Conservation (phyloP, 2,888 invertebrate genomes). For the Drosophila anceps region DNA sequence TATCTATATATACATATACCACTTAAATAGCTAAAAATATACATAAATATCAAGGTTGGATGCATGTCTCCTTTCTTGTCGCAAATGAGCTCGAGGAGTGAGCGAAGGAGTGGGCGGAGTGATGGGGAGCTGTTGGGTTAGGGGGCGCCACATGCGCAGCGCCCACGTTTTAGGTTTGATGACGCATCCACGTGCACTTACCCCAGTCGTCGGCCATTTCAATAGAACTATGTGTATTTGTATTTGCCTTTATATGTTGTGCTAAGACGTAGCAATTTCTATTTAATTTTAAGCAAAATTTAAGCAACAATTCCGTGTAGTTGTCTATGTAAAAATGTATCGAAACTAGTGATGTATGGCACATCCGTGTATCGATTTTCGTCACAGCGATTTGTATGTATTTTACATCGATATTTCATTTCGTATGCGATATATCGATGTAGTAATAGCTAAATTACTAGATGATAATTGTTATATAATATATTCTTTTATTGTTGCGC, state of each 20-base stretch:
- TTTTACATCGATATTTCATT: constrained; percentile 16
- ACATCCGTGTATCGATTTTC: constrained; percentile 23
- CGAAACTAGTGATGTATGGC: constrained; percentile 46
- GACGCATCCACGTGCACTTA: constrained; percentile 84
- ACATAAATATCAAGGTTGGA: constrained; percentile 46
- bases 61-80: constrained; percentile 37
- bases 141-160: constrained; percentile 67
- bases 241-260: constrained; percentile 37
- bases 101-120: too few species aligned
- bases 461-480: constrained; percentile 15
- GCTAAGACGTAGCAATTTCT: constrained; percentile 30
- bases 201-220: constrained; percentile 91
- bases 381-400: constrained; percentile 1
- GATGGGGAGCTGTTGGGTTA: not conserved
- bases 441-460: not conserved
- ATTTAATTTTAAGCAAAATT: constrained; percentile 36
- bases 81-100: not conserved
- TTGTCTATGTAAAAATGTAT: constrained; percentile 52
- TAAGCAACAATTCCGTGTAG: constrained; percentile 48
- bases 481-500: not conserved
- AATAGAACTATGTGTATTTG: constrained; percentile 25
- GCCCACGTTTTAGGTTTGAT: constrained; percentile 54
- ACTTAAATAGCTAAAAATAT: constrained; percentile 43
- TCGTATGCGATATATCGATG: constrained; percentile 26
- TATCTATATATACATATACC: not conserved